Base-by-base conservation (phyloP, 2,888 invertebrate genomes). In the Panorpa germanica region DNA sequence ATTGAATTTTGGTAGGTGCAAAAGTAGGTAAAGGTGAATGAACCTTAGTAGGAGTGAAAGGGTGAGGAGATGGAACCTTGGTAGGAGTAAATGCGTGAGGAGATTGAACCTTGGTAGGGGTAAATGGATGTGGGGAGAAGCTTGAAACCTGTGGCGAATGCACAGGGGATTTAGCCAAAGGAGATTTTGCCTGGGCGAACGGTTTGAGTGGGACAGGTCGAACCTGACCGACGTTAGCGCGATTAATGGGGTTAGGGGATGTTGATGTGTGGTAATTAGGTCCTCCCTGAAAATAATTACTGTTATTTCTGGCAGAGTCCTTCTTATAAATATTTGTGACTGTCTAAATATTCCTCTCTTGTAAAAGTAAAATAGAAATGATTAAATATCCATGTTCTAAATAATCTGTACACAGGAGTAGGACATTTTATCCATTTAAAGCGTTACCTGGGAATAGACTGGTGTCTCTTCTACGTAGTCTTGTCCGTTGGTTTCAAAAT, bases 401-500 rank as follows among this genome's bases (percentile, higher is more conserved):
- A 20, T 8, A n/a, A n/a, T 20, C 8, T 9, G n/a, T 9, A 8
- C 8, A n/a, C 20, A 20, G 8, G 8, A 8, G 20, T 8, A 9
- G 20, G n/a, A 20, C 20, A 24, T 26, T 14, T 14, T 30, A 19
- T 28, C 22, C 24, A 28, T 35, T 31, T 35, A 29, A 6, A 17
- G 29, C 27, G 29, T 47, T 61, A 74, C 73, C 67, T 72, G 70
- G 40, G 55, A 45, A 49, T 63, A 64, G 36, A 56, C 53, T 37
- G 61, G 53, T 43, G 50, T 59, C 45, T 67, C 57, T 44, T 59
- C 59, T 25, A 49, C 44, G 36, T 50, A 61, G 41, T 66, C 63
- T 42, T 64, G 57, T 34, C 64, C 64, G 54, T 65, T 63, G 39
- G 70, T 68, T 51, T 71, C 66, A 40, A 70, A 71, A 49, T 71